phyloP scores from a whole-genome alignment of 2,888 invertebrate genomes.

The Carabus problematicus region DNA sequence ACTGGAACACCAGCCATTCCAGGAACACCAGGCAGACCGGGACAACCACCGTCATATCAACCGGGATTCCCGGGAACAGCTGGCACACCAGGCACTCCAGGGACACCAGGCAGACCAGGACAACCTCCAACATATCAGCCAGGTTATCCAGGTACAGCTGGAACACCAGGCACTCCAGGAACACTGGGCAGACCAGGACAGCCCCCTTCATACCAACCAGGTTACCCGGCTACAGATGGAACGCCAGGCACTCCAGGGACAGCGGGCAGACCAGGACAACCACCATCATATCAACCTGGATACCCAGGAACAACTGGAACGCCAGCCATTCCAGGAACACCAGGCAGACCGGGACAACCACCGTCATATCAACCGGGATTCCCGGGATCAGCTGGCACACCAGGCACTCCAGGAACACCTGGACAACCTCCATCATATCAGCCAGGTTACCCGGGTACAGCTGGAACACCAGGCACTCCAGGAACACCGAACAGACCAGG shows the following conservation, averaged over 20 bases:
- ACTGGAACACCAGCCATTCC: too few species aligned
- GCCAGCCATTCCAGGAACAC: constrained; percentile 49
- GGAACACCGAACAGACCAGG: constrained; percentile 40
- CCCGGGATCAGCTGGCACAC: constrained; percentile 45
- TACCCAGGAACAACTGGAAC: constrained; percentile 41
- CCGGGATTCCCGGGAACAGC: background rate
- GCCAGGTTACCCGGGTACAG: constrained; percentile 44
- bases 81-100: constrained; percentile 15
- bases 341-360: constrained; percentile 25
- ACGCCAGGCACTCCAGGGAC: constrained; percentile 68
- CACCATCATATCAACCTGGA: constrained; percentile 39
- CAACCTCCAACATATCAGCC: constrained; percentile 43
- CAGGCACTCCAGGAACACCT: constrained; percentile 47
- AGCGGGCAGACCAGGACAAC: constrained; percentile 36
- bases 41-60: constrained; percentile 51
- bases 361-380: background rate
- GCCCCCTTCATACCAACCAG: too few species aligned
- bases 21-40: constrained; percentile 65
- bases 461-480: constrained; percentile 26
- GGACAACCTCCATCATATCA: too few species aligned
- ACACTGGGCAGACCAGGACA: background rate
- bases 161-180: constrained; percentile 44
- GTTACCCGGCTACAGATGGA: constrained; percentile 37
- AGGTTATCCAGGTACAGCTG: constrained; percentile 43
- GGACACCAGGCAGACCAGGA: constrained; percentile 46